Base-by-base conservation (phyloP, 2,888 invertebrate genomes). In the Catonia carolina region DNA sequence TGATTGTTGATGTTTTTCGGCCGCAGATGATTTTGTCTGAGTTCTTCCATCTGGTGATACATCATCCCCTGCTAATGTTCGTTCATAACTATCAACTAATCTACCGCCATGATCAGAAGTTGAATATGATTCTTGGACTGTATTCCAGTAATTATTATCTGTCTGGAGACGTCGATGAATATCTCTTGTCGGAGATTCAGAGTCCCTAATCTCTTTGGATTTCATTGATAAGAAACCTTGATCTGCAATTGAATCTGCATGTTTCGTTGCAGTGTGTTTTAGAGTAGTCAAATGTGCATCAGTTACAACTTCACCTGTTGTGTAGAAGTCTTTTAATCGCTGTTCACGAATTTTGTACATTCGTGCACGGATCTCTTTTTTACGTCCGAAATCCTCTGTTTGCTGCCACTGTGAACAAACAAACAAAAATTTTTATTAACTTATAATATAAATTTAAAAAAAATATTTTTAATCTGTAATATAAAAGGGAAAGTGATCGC, bases 331-430 rank as follows among this genome's bases (percentile, higher is more conserved):
- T 69, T 83, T 81, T 67, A 89, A 77, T 60, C 88, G 80, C 69
- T 85, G 83, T 72, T 92, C 91, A 45, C 90, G 81, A 70, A 92
- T 77, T 66, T 85, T 85, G 72, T 86, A 89, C 84, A 89, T 86
- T 74, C 90, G 84, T 45, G 87, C 80, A 60, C 92, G 82, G 67
- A 93, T 91, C 73, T 89, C 87, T 72, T 89, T 89, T 74, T 90
- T 89, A 62, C 83, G 82, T 54, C 86, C 85, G 72, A 86, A 88
- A 74, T 92, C 90, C 69, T 89, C 88, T 47, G 90, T 86, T 71
- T 86, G 85, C 74, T 87, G 85, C 88, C 89, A 89, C 87, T 88
- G 75, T n/a, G 77, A 74, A 58, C 52, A 63, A 58, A n/a, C n/a
- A n/a, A n/a, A n/a, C n/a, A n/a, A n/a, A n/a, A n/a, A n/a, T n/a